phyloP scores from a whole-genome alignment of 1,140 invertebrate genomes.

The Papilio polytes region DNA sequence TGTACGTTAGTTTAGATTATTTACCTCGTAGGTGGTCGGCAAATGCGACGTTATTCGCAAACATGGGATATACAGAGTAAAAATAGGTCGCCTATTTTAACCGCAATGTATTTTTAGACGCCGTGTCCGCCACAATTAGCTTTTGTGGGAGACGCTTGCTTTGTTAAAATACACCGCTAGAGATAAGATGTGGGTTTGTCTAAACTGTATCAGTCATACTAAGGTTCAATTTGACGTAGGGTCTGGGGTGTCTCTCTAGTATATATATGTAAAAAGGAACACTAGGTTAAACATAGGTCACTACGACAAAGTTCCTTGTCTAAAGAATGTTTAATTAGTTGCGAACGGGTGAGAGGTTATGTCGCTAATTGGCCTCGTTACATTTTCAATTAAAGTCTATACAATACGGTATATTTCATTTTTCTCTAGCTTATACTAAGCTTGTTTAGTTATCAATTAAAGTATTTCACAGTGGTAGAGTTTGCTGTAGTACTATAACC shows the following conservation, averaged over 20 bases:
- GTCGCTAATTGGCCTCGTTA: constrained; percentile 28
- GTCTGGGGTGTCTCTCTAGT: background rate
- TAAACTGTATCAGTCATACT: background rate
- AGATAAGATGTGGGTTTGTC: background rate
- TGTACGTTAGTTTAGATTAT: background rate
- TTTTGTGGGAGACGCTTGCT: background rate
- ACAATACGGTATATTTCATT: background rate
- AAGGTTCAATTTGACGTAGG: background rate
- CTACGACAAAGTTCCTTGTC: constrained; percentile 10
- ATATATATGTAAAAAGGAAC: background rate
- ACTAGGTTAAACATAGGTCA: constrained; percentile 17
- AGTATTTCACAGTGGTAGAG: too few relatives aligned
- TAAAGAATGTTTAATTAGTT: constrained; percentile 34
- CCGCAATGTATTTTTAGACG: constrained; percentile 8
- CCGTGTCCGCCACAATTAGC: constrained; percentile 2
- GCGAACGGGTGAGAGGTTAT: constrained; percentile 22
- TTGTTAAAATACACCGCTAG: background rate
- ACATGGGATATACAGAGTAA: constrained; percentile 34
- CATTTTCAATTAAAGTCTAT: constrained; percentile 11
- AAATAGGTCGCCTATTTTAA: constrained; percentile 39
- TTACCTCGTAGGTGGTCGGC: constrained; percentile 10
- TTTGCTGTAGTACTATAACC: too few relatives aligned
- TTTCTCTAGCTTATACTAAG: background rate
- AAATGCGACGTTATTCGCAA: constrained; percentile 20
- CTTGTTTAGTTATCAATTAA: too few relatives aligned